Percentiles rank a stretch among this genome's conserved stretches.
These are phyloP conservation scores for Heliothis subflexa DNA, from an alignment of 1,140 invertebrate genomes.

Conservation along the genomic window DNA sequence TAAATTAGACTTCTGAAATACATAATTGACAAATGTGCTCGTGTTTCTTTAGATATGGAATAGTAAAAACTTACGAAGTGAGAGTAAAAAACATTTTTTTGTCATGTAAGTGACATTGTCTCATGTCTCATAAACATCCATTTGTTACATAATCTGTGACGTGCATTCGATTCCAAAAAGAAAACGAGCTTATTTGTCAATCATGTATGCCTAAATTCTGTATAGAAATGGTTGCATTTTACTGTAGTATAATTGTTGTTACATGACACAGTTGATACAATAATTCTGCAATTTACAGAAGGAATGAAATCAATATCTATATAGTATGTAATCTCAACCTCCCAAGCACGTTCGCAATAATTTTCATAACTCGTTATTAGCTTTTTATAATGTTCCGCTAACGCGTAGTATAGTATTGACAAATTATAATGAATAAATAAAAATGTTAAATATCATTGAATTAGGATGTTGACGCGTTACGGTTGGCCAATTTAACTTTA, in stretches of 20 bases:
- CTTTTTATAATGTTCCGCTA: conserved; percentile 78
- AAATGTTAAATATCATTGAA: conserved; percentile 65
- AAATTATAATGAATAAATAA: conserved; percentile 54
- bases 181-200: background rate
- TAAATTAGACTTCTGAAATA: too few relatives aligned
- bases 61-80: too few relatives aligned
- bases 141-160: background rate
- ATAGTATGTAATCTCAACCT: conserved; percentile 22
- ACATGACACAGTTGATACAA: too few relatives aligned
- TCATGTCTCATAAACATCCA: background rate
- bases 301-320: background rate
- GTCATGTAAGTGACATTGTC: too few relatives aligned
- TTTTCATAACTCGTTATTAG: conserved; percentile 74
- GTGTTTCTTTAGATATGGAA: too few relatives aligned
- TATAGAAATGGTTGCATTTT: background rate
- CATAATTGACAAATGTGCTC: too few relatives aligned
- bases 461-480: conserved; percentile 63
- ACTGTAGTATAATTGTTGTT: background rate
- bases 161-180: background rate
- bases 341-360: conserved; percentile 66
- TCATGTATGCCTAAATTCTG: background rate
- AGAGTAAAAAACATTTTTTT: background rate
- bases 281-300: background rate
- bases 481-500: conserved; percentile 62
- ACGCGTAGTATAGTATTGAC: conserved; percentile 70